Conservation (phyloP, 2,113 vertebrate species). For the Condylura cristata region DNA sequence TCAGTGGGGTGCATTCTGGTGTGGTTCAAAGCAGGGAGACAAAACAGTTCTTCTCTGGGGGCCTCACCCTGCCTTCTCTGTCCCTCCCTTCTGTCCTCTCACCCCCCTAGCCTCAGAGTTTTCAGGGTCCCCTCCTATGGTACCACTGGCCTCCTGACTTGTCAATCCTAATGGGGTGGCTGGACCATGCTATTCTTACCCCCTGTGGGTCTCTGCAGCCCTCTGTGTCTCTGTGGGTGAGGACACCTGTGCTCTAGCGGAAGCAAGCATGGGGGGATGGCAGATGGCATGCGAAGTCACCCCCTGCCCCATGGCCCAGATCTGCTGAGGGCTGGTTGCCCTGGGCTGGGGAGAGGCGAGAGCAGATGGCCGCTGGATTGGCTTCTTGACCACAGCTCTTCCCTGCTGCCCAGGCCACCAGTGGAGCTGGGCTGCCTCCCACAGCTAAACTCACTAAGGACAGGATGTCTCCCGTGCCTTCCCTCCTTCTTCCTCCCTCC, state of each 20-base stretch:
- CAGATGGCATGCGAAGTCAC: slow-evolving; percentile 65
- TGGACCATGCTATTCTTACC: neutral
- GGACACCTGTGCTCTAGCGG: neutral
- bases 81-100: neutral
- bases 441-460: neutral
- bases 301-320: neutral
- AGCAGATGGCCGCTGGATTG: slow-evolving; percentile 68
- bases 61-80: neutral
- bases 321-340: slow-evolving; percentile 60
- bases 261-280: neutral
- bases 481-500: neutral
- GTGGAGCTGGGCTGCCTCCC: neutral
- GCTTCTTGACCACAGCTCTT: slow-evolving; percentile 67
- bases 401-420: slow-evolving; percentile 5
- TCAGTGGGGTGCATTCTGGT: neutral
- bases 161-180: neutral
- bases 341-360: slow-evolving; percentile 48
- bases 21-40: neutral
- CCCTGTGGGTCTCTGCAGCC: neutral
- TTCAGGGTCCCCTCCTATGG: neutral
- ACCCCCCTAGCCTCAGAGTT: neutral
- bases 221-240: neutral
- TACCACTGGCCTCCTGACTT: neutral
- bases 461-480: neutral
- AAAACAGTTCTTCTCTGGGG: neutral